These are phyloP conservation scores for Tetragnatha montana DNA, from an alignment of 2,888 invertebrate species.

Conservation along the genomic window DNA sequence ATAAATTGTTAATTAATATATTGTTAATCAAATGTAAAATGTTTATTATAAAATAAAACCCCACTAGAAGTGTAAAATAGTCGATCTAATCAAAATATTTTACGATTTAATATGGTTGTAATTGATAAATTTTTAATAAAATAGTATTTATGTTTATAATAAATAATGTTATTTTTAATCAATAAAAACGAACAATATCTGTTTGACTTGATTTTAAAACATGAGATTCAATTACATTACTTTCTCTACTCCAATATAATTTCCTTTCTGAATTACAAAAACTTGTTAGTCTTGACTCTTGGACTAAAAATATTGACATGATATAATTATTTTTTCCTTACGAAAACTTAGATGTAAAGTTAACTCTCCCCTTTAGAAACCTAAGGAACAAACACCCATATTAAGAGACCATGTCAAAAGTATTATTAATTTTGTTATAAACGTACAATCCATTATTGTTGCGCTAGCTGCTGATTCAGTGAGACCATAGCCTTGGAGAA, in stretches of 20 bases:
- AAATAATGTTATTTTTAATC: too few species aligned
- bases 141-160: neutral
- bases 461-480: conserved; percentile 98
- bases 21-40: too few species aligned
- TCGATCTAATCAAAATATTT: neutral
- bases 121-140: neutral
- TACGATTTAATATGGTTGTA: neutral
- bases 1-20: neutral
- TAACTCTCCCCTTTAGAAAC: too few species aligned
- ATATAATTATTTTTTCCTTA: neutral
- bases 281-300: too few species aligned
- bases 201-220: too few species aligned
- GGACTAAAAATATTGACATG: neutral
- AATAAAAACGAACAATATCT: too few species aligned
- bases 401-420: too few species aligned
- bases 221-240: too few species aligned
- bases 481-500: conserved; percentile 96
- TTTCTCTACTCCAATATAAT: too few species aligned
- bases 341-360: too few species aligned
- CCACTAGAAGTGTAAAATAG: neutral
- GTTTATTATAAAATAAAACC: neutral
- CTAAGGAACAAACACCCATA: too few species aligned
- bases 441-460: conserved; percentile 74
- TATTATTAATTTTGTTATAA: neutral
- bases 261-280: too few species aligned